Conservation (phyloP, 2,797 vertebrate genomes). For the Cirrhinus molitorella region DNA sequence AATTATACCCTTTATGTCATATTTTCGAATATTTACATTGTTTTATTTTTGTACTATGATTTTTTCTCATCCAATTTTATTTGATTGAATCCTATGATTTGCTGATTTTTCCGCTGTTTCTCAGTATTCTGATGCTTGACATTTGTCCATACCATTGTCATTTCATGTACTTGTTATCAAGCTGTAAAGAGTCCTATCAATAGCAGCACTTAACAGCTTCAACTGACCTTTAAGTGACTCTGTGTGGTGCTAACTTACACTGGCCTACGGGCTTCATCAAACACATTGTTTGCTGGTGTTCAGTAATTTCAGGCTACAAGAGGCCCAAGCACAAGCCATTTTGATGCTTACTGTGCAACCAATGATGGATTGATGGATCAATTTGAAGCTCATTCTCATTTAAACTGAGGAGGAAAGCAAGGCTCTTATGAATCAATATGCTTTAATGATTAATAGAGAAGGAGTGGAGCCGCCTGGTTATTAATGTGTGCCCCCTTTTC, state of each 20-base stretch:
- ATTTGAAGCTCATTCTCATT: constrained; percentile 66
- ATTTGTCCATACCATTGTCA: constrained; percentile 5
- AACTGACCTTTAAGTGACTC: constrained; percentile 32
- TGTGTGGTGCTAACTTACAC: constrained; percentile 42
- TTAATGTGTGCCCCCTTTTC: constrained; percentile 61
- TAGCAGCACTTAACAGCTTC: constrained; percentile 21
- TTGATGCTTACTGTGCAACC: constrained; percentile 63
- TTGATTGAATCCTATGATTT: too few relatives aligned
- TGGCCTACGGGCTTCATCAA: constrained; percentile 54
- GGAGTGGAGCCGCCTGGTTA: constrained; percentile 59
- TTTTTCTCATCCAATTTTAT: too few relatives aligned
- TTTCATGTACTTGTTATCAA: constrained; percentile 10
- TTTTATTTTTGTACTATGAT: too few relatives aligned
- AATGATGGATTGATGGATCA: constrained; percentile 68
- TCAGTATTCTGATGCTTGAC: not conserved
- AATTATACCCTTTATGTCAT: too few relatives aligned
- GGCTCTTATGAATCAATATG: constrained; percentile 69
- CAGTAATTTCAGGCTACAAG: constrained; percentile 40
- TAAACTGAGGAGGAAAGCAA: constrained; percentile 63
- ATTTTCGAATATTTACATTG: too few relatives aligned
- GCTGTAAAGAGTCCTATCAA: constrained; percentile 19
- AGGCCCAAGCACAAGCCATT: constrained; percentile 43
- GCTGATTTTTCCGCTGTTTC: too few relatives aligned
- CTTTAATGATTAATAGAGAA: constrained; percentile 67
- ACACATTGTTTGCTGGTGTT: constrained; percentile 38